phyloP scores from a whole-genome alignment of 2,888 invertebrate genomes.

The Lacanobia oleracea region DNA sequence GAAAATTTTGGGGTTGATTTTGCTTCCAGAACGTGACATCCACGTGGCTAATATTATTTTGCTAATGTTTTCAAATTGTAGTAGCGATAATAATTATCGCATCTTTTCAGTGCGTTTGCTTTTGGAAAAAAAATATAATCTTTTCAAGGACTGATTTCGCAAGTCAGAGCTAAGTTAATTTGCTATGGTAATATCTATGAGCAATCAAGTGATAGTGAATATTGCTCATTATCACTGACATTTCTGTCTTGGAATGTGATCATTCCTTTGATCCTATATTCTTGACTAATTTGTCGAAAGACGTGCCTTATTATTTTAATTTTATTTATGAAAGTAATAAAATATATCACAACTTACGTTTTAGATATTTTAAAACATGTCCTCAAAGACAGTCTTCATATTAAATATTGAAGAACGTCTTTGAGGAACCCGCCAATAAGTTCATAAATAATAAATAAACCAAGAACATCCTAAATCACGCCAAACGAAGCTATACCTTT shows the following conservation, averaged over 20 bases:
- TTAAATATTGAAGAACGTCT: no score
- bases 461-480: constrained; percentile 11
- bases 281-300: neutral
- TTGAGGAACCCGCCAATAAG: neutral
- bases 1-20: no score
- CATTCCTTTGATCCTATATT: neutral
- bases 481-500: constrained; percentile 40
- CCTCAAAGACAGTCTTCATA: no score
- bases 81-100: no score
- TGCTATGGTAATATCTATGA: no score
- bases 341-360: neutral
- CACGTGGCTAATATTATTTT: no score
- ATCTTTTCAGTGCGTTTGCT: no score
- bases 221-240: neutral
- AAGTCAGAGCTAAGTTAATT: no score
- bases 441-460: neutral
- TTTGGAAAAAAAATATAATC: no score
- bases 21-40: no score
- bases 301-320: neutral
- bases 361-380: neutral
- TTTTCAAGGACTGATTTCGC: no score
- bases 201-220: neutral
- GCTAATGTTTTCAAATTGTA: no score
- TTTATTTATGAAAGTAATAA: neutral
- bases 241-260: neutral